Base-by-base conservation (phyloP, 2,888 invertebrate genomes). In the Dascillus cervinus region DNA sequence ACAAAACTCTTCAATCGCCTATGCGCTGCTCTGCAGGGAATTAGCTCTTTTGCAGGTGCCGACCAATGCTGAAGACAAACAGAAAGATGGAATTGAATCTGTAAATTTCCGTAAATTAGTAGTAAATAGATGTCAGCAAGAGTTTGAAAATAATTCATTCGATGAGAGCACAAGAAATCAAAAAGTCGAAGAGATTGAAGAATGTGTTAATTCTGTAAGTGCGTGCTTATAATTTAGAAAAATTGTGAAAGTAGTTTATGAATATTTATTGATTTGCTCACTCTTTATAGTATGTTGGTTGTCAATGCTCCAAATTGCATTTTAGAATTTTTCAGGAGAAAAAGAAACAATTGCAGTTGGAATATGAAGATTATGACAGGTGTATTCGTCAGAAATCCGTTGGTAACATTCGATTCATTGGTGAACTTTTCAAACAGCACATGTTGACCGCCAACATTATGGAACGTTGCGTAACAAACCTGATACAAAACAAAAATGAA, bases 1-100 rank as follows among this genome's bases (percentile, higher is more conserved):
- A 62, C 95, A 94, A 1, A 87, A 81, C 50, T 96, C 92, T 62
- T 88, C 91, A 6, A 82, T 82, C 30, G 86, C 88, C 0, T 96
- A 95, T 69, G 94, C 95, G 2, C 73, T 78, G 22, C 80, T 96
- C 75, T 88, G 88, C 55, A 74, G 77, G 53, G 77, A 82, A 54
- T 67, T 89, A 23, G 71, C 72, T 12, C 56, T 58, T 50, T 68
- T 79, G 43, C 75, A 75, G 68, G 33, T 37, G 25, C 37, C 32
- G 13, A 17, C 30, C 4, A 29, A 28, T 25, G 34, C 9, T n/a
- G 30, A 30, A 19, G 9, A 15, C 9, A 35, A 35, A 12, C 36
- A 43, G 14, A 45, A 46, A 9, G 46, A 56, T 2, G 50, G 48
- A 12, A 46, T 47, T 30, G 56, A 58, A 20, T 46, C 34, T 22